These are phyloP conservation scores for Argentina silus DNA, from an alignment of 2,797 vertebrate genomes.

Conservation along the genomic window DNA sequence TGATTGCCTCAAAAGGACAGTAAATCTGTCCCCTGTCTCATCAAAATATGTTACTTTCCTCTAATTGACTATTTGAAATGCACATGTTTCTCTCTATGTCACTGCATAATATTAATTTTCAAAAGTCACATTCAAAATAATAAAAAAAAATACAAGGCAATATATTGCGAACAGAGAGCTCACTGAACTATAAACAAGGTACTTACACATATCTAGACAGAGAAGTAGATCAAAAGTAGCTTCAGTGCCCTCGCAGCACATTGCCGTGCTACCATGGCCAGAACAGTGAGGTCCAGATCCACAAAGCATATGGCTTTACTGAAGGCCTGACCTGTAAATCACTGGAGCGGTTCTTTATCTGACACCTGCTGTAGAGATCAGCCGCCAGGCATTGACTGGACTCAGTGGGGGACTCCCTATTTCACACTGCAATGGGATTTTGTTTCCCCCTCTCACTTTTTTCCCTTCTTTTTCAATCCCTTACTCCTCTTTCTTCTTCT, in stretches of 20 bases:
- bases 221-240: not conserved
- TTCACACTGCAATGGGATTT: constrained; percentile 43
- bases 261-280: too few species aligned
- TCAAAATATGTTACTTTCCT: too few species aligned
- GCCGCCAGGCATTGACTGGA: constrained; percentile 26
- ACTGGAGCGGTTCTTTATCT: constrained; percentile 9
- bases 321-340: constrained; percentile 24
- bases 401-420: constrained; percentile 13
- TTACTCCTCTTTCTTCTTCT: not conserved
- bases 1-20: too few species aligned
- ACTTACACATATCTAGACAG: not conserved
- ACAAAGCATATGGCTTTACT: constrained; percentile 15
- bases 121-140: too few species aligned
- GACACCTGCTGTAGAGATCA: constrained; percentile 24
- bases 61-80: too few species aligned
- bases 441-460: constrained; percentile 18
- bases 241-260: not conserved
- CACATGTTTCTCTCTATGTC: too few species aligned
- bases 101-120: too few species aligned
- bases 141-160: too few species aligned
- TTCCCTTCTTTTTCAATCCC: not conserved
- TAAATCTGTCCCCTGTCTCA: too few species aligned
- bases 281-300: constrained; percentile 19
- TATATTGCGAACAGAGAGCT: too few species aligned
- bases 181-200: too few species aligned